A percentile compares a stretch with the other conserved stretches of the same genome.
Conservation (phyloP, 2,888 invertebrate species). For the Acanthococcus lagerstroemiae region DNA sequence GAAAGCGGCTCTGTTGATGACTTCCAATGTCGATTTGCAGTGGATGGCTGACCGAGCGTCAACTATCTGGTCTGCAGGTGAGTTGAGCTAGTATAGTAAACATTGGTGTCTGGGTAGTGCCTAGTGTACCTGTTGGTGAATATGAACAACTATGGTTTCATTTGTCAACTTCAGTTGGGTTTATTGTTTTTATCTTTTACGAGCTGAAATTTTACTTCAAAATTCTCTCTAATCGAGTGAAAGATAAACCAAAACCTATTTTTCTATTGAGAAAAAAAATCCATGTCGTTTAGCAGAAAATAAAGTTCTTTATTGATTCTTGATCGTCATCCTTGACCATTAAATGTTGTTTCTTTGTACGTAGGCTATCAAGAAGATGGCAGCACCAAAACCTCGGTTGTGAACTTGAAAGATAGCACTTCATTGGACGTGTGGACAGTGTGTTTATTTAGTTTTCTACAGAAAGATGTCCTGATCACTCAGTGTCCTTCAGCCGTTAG, state of each 20-base stretch:
- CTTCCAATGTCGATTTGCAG: slow-evolving; percentile 69
- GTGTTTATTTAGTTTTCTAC: slow-evolving; percentile 79
- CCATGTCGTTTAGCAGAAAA: too few relatives aligned
- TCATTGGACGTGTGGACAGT: slow-evolving; percentile 84
- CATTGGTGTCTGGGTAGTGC: background rate
- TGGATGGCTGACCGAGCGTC: slow-evolving; percentile 88
- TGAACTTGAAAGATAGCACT: slow-evolving; percentile 46
- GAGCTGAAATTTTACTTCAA: too few relatives aligned
- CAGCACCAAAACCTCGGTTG: slow-evolving; percentile 45
- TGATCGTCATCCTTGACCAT: too few relatives aligned
- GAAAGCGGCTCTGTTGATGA: slow-evolving; percentile 71
- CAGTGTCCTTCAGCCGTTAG: slow-evolving; percentile 75
- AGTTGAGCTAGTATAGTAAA: background rate
- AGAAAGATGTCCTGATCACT: slow-evolving; percentile 68
- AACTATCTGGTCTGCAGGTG: slow-evolving; percentile 76
- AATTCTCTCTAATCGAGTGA: too few relatives aligned
- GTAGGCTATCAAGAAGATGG: slow-evolving; percentile 46
- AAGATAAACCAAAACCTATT: too few relatives aligned
- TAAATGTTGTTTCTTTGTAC: too few relatives aligned
- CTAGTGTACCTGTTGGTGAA: too few relatives aligned
- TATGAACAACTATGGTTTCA: too few relatives aligned
- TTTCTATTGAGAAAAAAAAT: too few relatives aligned
- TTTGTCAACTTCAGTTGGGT: too few relatives aligned
- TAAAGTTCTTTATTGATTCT: too few relatives aligned
- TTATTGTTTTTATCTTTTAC: too few relatives aligned